Conservation (phyloP, 2,888 invertebrate species). For the Nephrotoma appendiculata region DNA sequence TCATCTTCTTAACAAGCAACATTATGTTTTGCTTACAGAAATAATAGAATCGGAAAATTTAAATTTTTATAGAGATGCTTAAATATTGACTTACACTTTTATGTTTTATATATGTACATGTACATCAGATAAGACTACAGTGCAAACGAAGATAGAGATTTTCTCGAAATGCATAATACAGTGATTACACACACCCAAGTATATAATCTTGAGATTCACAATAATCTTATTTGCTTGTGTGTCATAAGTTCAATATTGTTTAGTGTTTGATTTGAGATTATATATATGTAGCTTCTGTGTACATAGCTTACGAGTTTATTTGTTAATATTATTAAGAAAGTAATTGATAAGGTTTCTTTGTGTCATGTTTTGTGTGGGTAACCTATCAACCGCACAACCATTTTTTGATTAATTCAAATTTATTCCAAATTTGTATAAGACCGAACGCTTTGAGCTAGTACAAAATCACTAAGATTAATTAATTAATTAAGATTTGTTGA, state of each 20-base stretch:
- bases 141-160: neutral
- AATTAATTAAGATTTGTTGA: too few relatives aligned
- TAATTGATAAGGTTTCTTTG: neutral
- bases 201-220: neutral
- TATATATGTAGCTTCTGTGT: neutral
- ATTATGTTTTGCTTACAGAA: neutral
- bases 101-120: too few relatives aligned
- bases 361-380: neutral
- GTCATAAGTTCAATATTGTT: neutral
- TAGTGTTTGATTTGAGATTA: neutral
- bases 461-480: too few relatives aligned
- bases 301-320: neutral
- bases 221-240: neutral
- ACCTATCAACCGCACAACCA: too few relatives aligned
- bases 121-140: neutral
- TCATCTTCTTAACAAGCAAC: neutral
- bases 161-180: neutral
- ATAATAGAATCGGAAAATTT: neutral
- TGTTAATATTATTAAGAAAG: neutral
- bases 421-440: too few relatives aligned
- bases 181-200: neutral
- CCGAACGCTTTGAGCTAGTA: too few relatives aligned
- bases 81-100: neutral
- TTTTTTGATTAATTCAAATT: too few relatives aligned
- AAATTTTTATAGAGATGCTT: neutral